Base-by-base conservation (phyloP, 2,888 invertebrate species). In the Drosophila diplacantha region DNA sequence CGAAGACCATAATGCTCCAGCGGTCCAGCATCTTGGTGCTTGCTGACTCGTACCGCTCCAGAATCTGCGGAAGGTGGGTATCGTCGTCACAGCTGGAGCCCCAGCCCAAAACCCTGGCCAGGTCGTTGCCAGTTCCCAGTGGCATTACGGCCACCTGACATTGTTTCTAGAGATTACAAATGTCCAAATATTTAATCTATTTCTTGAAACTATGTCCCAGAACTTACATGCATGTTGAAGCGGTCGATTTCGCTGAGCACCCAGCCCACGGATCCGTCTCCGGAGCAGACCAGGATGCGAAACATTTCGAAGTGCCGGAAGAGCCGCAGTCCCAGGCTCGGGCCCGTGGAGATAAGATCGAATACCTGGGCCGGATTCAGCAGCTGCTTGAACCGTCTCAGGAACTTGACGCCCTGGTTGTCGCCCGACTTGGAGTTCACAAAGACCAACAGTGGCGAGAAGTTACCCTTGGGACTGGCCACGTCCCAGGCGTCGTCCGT, bases 391-490 rank as follows among this genome's bases (percentile, higher is more conserved):
- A 98, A 98, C 71, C 97, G 92, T 54, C 97, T 91, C 72, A 98
- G 91, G 90, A 98, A 98, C 89, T 97, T 96, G 32, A 98, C 93
- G 69, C 98, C 98, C 89, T 98, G 98, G 90, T 97, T 98, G 91
- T 98, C 98, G 80, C 98, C 97, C 77, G 97, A 97, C 90, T 98
- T 96, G 69, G 97, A 97, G 90, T 99, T 99, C 85, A 98, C 98
- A 88, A 98, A 98, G 69, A 98, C 98, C 72, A 98, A 92, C 58
- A 98, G 92, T 14, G 98, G 98, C 71, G 89, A 88, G 54, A 88
- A 88, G 60, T 87, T 88, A 0, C 90, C 90, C 81, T 90, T 90
- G 26, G 93, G 90, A 78, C 95, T 91, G 0, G 93, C 93, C 26
- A 95, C 95, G 87, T 95, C 94, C 96, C 97, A 97, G 53, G 96